Evolutionary conservation across 2,113 vertebrate genomes (phyloP), one percentile per base, ranked within the genome.

Genomic region (Plecotus auritus): DNA sequence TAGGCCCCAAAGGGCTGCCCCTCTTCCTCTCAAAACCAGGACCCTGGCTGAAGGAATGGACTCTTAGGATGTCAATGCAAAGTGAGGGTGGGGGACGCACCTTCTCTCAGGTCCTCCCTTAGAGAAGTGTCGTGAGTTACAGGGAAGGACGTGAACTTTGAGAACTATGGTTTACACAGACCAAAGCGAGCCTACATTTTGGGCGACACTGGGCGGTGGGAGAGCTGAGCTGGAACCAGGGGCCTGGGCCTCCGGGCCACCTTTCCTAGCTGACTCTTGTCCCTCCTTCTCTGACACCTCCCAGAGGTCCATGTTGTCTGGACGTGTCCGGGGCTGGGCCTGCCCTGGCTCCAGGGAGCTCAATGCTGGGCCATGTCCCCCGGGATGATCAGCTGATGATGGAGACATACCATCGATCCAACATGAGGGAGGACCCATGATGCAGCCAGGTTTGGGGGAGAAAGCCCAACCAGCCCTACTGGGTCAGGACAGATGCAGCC

Each of bases 351-450:
- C 78, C 49, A 37, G 67, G 23, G 37, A 20, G 17, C 49, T 67
- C 74, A 42, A 35, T 9, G 18, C 12, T 2, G 1, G 12, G 67
- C 13, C 4, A 5, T 0, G 64, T 26, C 18, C 8, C 49, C 64
- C 23, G 45, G 8, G 85, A 56, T 56, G 9, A 22, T 56, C 16
- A 17, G n/a, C 13, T 26, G 20, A 64, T 5, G 32, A 0, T 0
- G 13, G 61, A 88, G n/a, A 80, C 1, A 80, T 22, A 16, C 4
- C 70, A 22, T 2, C 17, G 4, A 6, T 8, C 64, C 54, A 22
- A 59, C 56, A 59, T 59, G 10, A 59, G 23, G 9, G 22, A 59
- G 56, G 23, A 59, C 56, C 56, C 56, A 10, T 59, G 37, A n/a
- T 1, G 9, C 16, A 10, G 17, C 37, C 45, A 23, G 81, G 26